Percentiles rank a stretch among this genome's conserved stretches.
These are phyloP conservation scores for Notarius quadriscutis DNA, from an alignment of 2,113 vertebrate genomes.

Conservation along the genomic window DNA sequence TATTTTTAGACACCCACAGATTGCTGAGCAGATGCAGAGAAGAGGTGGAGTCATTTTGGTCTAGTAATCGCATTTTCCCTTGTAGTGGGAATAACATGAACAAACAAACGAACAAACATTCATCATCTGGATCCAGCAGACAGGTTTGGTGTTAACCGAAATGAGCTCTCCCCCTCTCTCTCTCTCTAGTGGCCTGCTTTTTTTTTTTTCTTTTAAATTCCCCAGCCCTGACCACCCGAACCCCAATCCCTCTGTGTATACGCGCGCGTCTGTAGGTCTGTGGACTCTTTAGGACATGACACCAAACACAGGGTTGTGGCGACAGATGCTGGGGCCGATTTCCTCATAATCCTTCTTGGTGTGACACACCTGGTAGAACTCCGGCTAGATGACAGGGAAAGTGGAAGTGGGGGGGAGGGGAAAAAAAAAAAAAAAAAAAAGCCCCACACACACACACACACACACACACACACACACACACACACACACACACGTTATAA, in stretches of 20 bases:
- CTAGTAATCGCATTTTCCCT: constrained; percentile 23
- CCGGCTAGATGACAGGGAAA: constrained; percentile 75
- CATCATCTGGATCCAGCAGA: constrained; percentile 53
- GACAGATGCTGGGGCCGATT: constrained; percentile 99
- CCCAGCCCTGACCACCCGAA: constrained; percentile 18
- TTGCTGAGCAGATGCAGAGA: constrained; percentile 37
- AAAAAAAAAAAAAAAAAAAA: too few species aligned
- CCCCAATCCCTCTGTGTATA: constrained; percentile 29
- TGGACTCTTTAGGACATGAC: constrained; percentile 89
- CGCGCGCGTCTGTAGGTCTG: constrained; percentile 1
- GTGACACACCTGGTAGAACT: constrained; percentile 99
- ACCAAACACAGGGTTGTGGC: constrained; percentile 99
- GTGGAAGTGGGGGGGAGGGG: too few species aligned
- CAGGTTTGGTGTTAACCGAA: constrained; percentile 46
- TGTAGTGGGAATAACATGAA: constrained; percentile 32
- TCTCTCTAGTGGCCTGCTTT: constrained; percentile 34
- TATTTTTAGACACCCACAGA: neutral
- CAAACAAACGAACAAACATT: constrained; percentile 38
- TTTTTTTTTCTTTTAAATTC: neutral
- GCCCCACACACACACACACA: neutral
- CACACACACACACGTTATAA: constrained; percentile 3
- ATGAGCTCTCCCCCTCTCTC: constrained; percentile 15
- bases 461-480: neutral
- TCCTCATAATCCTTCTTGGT: constrained; percentile 99
- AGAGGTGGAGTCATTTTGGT: constrained; percentile 47